Evolutionary conservation across 1,140 invertebrate species (phyloP).

Genomic region (Plutomurus gul): DNA sequence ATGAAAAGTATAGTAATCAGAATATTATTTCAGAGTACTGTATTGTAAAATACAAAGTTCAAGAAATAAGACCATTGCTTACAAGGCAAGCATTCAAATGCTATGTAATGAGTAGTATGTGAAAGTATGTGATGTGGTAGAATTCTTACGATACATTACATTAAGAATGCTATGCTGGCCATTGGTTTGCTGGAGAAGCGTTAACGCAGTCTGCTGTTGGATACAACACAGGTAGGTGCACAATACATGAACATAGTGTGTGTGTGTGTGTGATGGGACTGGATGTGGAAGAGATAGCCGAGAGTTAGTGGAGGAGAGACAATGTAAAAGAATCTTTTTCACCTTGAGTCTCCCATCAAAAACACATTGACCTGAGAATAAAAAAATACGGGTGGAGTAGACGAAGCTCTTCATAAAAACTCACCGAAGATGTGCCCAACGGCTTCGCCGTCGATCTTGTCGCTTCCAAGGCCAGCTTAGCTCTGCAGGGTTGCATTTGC

Average conservation of each 20-base stretch:
- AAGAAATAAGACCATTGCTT: too few species aligned
- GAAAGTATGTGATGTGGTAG: too few species aligned
- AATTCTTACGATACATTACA: too few species aligned
- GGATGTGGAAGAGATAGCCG: slow-evolving; percentile 1
- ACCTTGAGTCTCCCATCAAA: slow-evolving; percentile 39
- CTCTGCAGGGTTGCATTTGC: slow-evolving; percentile 32
- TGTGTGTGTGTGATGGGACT: background rate
- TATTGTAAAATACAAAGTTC: too few species aligned
- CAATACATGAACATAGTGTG: background rate
- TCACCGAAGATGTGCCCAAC: slow-evolving; percentile 34
- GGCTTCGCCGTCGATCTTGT: slow-evolving; percentile 36
- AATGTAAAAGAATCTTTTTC: slow-evolving; percentile 37
- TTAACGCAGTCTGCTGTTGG: too few species aligned
- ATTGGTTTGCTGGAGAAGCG: too few species aligned
- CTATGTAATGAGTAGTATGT: too few species aligned
- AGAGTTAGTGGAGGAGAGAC: background rate
- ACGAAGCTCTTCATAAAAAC: slow-evolving; percentile 28
- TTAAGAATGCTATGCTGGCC: too few species aligned
- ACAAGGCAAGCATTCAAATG: too few species aligned
- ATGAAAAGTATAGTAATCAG: too few species aligned
- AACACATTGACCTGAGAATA: slow-evolving; percentile 40
- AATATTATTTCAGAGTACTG: too few species aligned
- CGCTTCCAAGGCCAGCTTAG: slow-evolving; percentile 28
- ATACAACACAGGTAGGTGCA: background rate
- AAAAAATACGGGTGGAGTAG: slow-evolving; percentile 38